phyloP scores from a whole-genome alignment of 2,888 invertebrate genomes.

The Tanytarsus gracilentus region DNA sequence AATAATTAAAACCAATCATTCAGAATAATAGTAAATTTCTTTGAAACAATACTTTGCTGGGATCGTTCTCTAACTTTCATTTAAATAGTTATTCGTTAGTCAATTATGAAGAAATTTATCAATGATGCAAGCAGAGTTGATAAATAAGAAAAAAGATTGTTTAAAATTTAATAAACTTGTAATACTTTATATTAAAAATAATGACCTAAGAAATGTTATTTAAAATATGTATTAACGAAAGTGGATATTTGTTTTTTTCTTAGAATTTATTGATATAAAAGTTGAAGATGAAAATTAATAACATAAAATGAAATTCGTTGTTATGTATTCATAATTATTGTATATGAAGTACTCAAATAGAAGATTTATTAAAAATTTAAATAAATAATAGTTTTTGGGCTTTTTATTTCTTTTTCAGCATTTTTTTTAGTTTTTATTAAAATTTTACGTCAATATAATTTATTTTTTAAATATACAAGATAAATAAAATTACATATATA shows the following conservation, averaged over 20 bases:
- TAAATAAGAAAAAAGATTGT: neutral
- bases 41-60: too few relatives aligned
- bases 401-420: neutral
- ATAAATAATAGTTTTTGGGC: neutral
- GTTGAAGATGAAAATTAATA: neutral
- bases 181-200: neutral
- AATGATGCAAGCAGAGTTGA: too few relatives aligned
- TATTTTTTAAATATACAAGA: neutral
- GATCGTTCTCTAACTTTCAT: too few relatives aligned
- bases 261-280: slow-evolving; percentile 13
- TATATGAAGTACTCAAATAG: slow-evolving; percentile 10
- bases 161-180: slow-evolving; percentile 11
- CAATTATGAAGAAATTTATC: too few relatives aligned
- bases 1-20: too few relatives aligned
- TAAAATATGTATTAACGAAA: neutral
- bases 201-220: slow-evolving; percentile 5
- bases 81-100: neutral
- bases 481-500: neutral
- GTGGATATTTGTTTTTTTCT: slow-evolving; percentile 11
- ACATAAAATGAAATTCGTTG: slow-evolving; percentile 18
- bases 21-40: too few relatives aligned
- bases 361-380: slow-evolving; percentile 26
- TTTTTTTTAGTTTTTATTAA: neutral
- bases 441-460: too few relatives aligned
- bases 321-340: slow-evolving; percentile 19